A percentile compares a stretch with the other conserved stretches of the same genome.
These are phyloP conservation scores for Micrastur ruficollis DNA, from an alignment of 2,797 vertebrate genomes.

Conservation along the genomic window DNA sequence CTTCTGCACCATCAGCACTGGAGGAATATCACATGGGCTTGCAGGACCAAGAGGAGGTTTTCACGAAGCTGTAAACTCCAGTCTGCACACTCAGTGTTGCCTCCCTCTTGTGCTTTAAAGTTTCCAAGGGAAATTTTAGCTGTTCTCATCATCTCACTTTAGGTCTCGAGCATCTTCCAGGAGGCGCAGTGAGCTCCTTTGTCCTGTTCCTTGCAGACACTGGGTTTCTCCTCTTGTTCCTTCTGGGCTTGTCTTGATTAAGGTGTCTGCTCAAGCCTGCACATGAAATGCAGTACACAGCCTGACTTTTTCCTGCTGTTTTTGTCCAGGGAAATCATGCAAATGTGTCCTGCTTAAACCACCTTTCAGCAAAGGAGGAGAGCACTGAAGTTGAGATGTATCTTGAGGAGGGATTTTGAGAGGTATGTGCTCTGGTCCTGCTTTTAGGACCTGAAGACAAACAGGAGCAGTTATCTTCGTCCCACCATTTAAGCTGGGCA, in stretches of 20 bases:
- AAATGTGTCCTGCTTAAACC: background rate
- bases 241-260: background rate
- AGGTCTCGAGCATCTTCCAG: background rate
- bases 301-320: background rate
- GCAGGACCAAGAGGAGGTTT: background rate
- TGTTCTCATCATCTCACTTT: background rate
- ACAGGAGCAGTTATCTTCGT: background rate
- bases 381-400: background rate
- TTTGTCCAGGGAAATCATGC: background rate
- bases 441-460: background rate
- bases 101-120: background rate
- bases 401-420: background rate
- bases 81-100: rapidly evolving
- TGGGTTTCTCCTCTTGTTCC: background rate
- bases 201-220: background rate
- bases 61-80: background rate
- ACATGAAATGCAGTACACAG: background rate
- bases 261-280: background rate
- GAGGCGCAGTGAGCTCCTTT: background rate
- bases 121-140: background rate
- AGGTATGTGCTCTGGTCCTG: background rate
- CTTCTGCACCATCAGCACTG: background rate
- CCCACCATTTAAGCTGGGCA: background rate
- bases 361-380: background rate
- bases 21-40: background rate